Percentiles rank a stretch among this genome's conserved stretches.
Evolutionary conservation across 2,797 vertebrate species (phyloP).

Genomic region (Cuculus canorus): DNA sequence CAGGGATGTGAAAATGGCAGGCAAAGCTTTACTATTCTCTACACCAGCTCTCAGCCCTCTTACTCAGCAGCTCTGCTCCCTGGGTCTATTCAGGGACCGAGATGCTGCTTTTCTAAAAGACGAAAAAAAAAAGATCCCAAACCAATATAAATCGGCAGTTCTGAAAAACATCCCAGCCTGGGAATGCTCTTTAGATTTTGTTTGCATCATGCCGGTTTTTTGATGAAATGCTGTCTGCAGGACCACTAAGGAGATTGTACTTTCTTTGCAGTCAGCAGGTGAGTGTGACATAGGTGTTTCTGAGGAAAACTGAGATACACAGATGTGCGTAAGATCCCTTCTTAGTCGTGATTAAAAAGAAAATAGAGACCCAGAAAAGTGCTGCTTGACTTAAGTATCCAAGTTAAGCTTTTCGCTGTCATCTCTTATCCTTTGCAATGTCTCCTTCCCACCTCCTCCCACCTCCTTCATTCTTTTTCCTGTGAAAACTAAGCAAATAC

Average conservation of each 20-base stretch:
- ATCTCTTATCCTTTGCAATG: constrained; percentile 8
- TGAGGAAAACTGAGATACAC: neutral
- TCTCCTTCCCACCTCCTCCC: constrained; percentile 52
- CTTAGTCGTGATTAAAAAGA: neutral
- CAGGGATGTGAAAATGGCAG: constrained; percentile 57
- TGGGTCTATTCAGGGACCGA: constrained; percentile 36
- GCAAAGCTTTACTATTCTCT: constrained; percentile 59
- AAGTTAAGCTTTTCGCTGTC: constrained; percentile 14
- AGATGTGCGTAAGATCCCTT: neutral
- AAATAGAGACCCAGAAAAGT: neutral
- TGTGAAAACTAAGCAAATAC: constrained; percentile 41
- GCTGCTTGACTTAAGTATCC: neutral
- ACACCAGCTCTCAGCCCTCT: constrained; percentile 17
- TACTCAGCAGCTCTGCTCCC: constrained; percentile 38
- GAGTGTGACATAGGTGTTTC: neutral
- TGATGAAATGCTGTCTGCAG: neutral
- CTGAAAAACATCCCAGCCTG: neutral
- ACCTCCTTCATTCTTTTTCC: constrained; percentile 47
- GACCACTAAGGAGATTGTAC: neutral
- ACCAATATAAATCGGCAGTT: neutral
- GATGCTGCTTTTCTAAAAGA: constrained; percentile 23
- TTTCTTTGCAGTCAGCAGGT: neutral
- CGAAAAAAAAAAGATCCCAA: neutral
- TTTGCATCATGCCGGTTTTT: neutral
- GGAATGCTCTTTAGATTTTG: neutral